Evolutionary conservation across 2,113 vertebrate species (phyloP).

Genomic region (Paramisgurnus dabryanus): DNA sequence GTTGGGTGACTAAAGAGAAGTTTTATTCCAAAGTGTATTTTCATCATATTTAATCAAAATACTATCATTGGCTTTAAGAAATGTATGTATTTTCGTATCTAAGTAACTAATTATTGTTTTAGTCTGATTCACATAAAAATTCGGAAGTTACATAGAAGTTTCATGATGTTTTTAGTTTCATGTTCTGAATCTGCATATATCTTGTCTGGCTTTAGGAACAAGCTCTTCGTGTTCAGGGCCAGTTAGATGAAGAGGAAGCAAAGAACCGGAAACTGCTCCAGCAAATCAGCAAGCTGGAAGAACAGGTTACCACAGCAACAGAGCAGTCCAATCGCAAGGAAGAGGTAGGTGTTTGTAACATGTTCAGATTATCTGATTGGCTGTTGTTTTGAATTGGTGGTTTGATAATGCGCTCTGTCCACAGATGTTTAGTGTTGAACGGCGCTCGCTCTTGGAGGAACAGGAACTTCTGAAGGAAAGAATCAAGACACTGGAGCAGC

Average conservation of each 20-base stretch:
- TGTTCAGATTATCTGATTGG: not conserved
- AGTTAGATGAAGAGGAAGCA: constrained; percentile 85
- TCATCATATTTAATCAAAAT: not conserved
- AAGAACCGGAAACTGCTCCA: constrained; percentile 86
- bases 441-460: constrained; percentile 72
- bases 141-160: too few species aligned
- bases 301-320: constrained; percentile 78
- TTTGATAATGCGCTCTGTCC: constrained; percentile 9
- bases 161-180: not conserved
- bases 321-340: constrained; percentile 70
- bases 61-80: too few species aligned
- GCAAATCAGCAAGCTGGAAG: constrained; percentile 85
- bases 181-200: not conserved
- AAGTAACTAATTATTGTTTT: too few species aligned
- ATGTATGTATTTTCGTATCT: too few species aligned
- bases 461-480: constrained; percentile 75
- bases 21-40: not conserved
- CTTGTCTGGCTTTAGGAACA: constrained; percentile 79
- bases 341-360: constrained; percentile 57
- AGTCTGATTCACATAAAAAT: too few species aligned
- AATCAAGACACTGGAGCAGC: constrained; percentile 74
- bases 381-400: not conserved
- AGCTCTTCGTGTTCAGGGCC: constrained; percentile 76
- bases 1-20: too few species aligned
- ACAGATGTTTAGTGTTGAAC: constrained; percentile 85